Conservation (phyloP, 2,797 vertebrate genomes). For the Apogon hyalosoma region DNA sequence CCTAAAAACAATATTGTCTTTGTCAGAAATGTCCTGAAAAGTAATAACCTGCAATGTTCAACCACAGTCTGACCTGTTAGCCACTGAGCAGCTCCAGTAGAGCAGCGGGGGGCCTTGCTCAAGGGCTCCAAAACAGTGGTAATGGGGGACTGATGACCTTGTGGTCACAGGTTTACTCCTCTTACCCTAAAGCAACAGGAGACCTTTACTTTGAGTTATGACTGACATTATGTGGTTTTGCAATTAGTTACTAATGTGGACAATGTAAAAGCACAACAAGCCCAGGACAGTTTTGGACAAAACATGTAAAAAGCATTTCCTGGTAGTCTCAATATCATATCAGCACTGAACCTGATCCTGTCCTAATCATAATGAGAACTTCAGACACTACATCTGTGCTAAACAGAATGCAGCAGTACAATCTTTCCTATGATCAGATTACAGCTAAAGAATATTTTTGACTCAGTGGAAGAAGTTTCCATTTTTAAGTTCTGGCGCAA, state of each 20-base stretch:
- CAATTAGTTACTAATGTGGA: neutral
- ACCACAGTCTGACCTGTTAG: neutral
- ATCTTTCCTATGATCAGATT: no score
- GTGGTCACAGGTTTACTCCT: neutral
- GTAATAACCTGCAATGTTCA: neutral
- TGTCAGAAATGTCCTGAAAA: neutral
- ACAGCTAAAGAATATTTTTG: no score
- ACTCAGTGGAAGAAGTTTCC: no score
- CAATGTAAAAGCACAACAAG: no score
- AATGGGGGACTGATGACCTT: neutral
- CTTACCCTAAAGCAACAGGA: neutral
- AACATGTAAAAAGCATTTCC: no score
- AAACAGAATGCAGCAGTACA: no score
- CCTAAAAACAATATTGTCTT: neutral
- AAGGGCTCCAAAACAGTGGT: neutral
- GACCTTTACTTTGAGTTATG: neutral
- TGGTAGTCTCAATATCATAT: no score
- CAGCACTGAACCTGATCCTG: no score
- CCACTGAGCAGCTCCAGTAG: neutral
- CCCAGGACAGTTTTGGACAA: no score
- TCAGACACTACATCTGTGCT: no score
- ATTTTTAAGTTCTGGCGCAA: no score
- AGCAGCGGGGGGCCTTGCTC: neutral
- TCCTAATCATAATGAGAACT: no score
- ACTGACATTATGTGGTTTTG: neutral